Evolutionary conservation across 2,113 vertebrate genomes (phyloP), one percentile per base, ranked within the genome.

Genomic region (Triplophysa siluroides): DNA sequence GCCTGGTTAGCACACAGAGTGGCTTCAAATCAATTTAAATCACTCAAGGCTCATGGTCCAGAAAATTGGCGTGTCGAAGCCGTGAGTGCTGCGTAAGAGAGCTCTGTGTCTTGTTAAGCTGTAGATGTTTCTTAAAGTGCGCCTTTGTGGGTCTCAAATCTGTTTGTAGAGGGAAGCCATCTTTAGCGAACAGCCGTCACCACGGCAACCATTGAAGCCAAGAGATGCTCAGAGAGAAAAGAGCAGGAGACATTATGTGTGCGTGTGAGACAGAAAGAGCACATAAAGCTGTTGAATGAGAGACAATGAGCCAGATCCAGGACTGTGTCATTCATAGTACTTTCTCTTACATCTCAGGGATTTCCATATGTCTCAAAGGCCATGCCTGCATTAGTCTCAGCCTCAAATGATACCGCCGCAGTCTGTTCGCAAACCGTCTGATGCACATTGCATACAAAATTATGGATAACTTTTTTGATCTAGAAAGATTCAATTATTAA

Each of bases 161-260:
- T 63, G 72, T 61, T 75, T 62, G 72, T 38, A 23, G 38, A 62
- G 72, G 72, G 58, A 75, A 75, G 72, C 58, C 72, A 38, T 63
- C 41, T 24, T 43, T 26, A 29, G 72, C 58, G 45, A 75, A 75
- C 16, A 75, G 38, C 6, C 41, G 1, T 75, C 72, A 63, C 72
- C 72, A 63, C 43, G 72, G 72, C 60, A 63, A 75, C 72, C 47
- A 63, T 75, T 75, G 41, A 75, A 63, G 16, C n/a, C 63, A 54
- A 50, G 43, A 13, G 43, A 70, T 68, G 74, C 58, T 82, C 43
- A 13, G 1, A 47, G 38, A 47, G 33, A 65, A 56, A 38, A 38
- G 29, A 6, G 65, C n/a, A 21, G 14, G 68, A 73, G 8, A 50
- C 18, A 60, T 10, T 10, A 7, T 23, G 29, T 21, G 56, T 69